A percentile compares a stretch with the other conserved stretches of the same genome.
Conservation (phyloP, 2,797 vertebrate genomes). For the Sebastes kiyomatsui region DNA sequence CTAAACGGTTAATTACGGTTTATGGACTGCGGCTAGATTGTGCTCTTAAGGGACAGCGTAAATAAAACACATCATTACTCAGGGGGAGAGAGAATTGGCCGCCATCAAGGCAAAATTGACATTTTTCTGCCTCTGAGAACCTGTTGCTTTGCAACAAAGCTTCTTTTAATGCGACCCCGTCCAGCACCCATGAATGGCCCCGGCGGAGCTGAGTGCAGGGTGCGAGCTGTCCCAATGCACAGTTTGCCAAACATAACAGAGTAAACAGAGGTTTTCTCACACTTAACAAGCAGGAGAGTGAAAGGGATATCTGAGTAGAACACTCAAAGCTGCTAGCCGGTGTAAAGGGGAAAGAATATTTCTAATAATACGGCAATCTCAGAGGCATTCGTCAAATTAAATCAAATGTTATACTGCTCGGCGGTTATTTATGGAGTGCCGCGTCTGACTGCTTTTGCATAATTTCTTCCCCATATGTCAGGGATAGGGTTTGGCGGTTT, state of each 20-base stretch:
- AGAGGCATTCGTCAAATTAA: conserved; percentile 58
- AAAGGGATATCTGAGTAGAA: conserved; percentile 67
- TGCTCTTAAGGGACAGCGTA: conserved; percentile 77
- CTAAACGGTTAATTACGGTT: conserved; percentile 83
- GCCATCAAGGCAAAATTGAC: conserved; percentile 77
- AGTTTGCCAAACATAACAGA: conserved; percentile 79
- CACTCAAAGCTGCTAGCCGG: conserved; percentile 13
- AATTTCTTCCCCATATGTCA: conserved; percentile 64
- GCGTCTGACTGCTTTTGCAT: conserved; percentile 59
- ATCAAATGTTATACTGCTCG: conserved; percentile 24
- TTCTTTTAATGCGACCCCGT: conserved; percentile 83
- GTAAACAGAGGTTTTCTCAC: conserved; percentile 84
- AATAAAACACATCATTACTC: conserved; percentile 88
- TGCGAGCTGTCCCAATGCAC: conserved; percentile 72
- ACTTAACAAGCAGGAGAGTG: conserved; percentile 62
- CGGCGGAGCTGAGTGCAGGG: conserved; percentile 64
- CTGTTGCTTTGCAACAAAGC: conserved; percentile 90
- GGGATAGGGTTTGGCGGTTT: conserved; percentile 52
- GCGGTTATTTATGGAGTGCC: conserved; percentile 69
- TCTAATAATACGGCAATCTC: conserved; percentile 51
- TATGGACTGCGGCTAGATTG: conserved; percentile 79
- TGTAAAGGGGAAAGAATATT: conserved; percentile 18
- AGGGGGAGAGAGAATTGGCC: conserved; percentile 64
- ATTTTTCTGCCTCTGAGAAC: conserved; percentile 86
- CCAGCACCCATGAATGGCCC: conserved; percentile 78